These are phyloP conservation scores for Brachyopa scutellaris DNA, from an alignment of 2,888 invertebrate species.

Conservation along the genomic window DNA sequence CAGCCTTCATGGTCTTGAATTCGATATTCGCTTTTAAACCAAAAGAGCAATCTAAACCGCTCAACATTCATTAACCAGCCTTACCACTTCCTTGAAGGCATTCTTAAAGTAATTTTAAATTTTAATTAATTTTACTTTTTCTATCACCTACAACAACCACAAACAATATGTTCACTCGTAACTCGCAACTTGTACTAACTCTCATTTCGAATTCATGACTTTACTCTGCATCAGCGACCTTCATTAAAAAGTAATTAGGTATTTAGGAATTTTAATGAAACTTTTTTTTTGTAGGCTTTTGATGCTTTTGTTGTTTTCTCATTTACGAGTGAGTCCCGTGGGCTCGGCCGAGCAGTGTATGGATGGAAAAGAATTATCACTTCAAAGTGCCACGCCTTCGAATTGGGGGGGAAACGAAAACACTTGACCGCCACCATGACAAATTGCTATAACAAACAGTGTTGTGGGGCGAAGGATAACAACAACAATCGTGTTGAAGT, in stretches of 20 bases:
- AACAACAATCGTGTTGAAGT: slow-evolving; percentile 18
- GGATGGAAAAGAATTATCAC: slow-evolving; percentile 34
- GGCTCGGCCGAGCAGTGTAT: no score
- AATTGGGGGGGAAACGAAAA: neutral
- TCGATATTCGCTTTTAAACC: no score
- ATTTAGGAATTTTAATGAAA: slow-evolving; percentile 24
- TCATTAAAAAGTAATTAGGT: slow-evolving; percentile 43
- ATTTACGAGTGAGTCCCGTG: neutral
- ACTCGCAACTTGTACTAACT: no score
- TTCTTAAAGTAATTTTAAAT: neutral
- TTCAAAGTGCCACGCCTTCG: slow-evolving; percentile 5
- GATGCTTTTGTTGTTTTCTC: neutral
- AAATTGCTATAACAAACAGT: neutral
- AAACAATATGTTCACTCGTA: no score
- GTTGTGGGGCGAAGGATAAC: no score
- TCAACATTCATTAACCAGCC: no score
- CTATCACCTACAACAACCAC: neutral
- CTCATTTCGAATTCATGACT: slow-evolving; percentile 6
- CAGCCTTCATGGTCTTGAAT: no score
- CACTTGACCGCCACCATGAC: slow-evolving; percentile 18
- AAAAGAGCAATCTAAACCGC: no score
- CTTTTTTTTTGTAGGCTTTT: neutral
- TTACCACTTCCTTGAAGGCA: neutral
- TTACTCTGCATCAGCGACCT: slow-evolving; percentile 5
- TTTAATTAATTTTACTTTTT: no score